Evolutionary conservation across 2,888 invertebrate species (phyloP), one percentile per base, ranked within the genome.

Genomic region (Drosophila parthenogenetica): DNA sequence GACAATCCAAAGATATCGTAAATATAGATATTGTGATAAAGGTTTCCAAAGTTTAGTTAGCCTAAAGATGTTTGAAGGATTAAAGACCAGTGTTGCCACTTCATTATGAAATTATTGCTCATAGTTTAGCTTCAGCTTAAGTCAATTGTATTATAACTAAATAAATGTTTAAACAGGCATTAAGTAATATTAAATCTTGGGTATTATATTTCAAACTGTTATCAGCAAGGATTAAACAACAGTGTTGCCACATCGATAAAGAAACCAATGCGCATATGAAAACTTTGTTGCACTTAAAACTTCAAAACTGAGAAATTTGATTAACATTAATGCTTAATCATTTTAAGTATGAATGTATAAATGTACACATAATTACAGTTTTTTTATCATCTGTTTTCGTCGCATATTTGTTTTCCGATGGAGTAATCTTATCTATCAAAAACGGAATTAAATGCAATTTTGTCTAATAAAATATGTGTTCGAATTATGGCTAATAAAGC

Each of bases 401-500:
- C 2, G 35, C 3, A 3, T 35, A 4, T 11, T 35, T 3, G 35
- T 3, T 35, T 45, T 37, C 37, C 3, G 11, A 50, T 25, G 32
- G 19, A 29, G 25, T 58, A 58, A 77, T 74, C 79, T 45, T 37
- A 60, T 58, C 46, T 35, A 22, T 32, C 40, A 22, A 40, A 53
- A 58, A 46, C 10, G 51, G 37, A 2, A 60, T 60, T 63, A 57
- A 54, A 55, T 17, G 50, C 55, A 50, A 48, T 48, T 48, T 53
- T 8, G 22, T 29, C 40, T 42, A 57, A 63, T 73, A 74, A 74
- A 62, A 45, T 51, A 35, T 32, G 42, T 29, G 49, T 32, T 11
- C 17, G 17, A 54, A 50, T 51, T 43, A 19, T 14, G 37, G 22
- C 11, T 55, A 32, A 76, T 73, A 76, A 73, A 76, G 45, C 16